These are phyloP conservation scores for Drosophila yakuba DNA, from an alignment of 1,140 invertebrate species.

Conservation along the genomic window DNA sequence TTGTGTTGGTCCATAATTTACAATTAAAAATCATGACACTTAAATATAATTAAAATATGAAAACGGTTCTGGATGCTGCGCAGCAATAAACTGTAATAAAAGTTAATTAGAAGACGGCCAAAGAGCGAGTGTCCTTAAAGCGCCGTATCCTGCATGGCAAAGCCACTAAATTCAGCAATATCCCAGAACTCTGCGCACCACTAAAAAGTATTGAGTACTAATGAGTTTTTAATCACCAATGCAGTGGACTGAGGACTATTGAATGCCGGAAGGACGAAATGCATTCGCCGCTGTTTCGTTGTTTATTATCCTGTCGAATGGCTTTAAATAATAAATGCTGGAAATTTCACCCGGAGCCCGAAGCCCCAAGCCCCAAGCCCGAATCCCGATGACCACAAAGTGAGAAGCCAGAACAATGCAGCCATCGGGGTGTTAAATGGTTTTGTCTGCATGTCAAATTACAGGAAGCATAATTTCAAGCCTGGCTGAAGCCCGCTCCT, in stretches of 20 bases:
- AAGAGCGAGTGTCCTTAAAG: conserved; percentile 49
- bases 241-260: not conserved
- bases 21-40: conserved; percentile 82
- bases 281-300: conserved; percentile 21
- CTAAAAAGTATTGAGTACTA: conserved; percentile 53
- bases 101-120: conserved; percentile 70
- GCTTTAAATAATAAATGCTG: conserved; percentile 36
- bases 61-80: conserved; percentile 70
- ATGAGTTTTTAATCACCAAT: conserved; percentile 78
- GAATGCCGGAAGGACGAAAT: not conserved
- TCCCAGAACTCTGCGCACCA: conserved; percentile 2
- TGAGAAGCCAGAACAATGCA: conserved; percentile 67
- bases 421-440: conserved; percentile 78
- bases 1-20: conserved; percentile 70
- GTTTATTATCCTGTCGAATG: conserved; percentile 31
- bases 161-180: conserved; percentile 41
- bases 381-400: conserved; percentile 16
- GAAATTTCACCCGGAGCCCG: conserved; percentile 5
- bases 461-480: conserved; percentile 82
- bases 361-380: too few relatives aligned
- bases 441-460: conserved; percentile 83
- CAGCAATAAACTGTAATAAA: conserved; percentile 81
- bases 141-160: conserved; percentile 10
- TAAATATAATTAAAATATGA: conserved; percentile 83
- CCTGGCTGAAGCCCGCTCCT: conserved; percentile 65